These are phyloP conservation scores for Takifugu bimaculatus DNA, from an alignment of 2,113 vertebrate species.

Conservation along the genomic window DNA sequence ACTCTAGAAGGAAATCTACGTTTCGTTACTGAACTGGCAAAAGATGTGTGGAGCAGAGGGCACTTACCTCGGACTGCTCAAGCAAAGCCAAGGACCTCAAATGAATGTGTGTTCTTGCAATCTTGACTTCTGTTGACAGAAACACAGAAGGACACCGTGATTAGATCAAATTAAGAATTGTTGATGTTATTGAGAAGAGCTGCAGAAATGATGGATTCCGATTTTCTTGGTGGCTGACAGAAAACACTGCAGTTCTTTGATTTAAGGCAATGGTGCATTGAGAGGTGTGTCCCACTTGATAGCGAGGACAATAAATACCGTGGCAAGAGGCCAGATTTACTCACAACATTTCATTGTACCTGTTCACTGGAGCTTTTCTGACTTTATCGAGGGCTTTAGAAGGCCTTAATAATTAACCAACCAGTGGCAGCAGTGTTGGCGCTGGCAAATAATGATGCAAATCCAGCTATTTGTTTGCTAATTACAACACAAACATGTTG, in stretches of 20 bases:
- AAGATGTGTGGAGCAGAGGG: constrained; percentile 6
- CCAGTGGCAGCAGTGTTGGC: constrained; percentile 16
- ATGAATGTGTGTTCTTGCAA: constrained; percentile 39
- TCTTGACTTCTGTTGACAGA: constrained; percentile 60
- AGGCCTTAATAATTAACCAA: constrained; percentile 28
- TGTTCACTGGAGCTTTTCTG: neutral
- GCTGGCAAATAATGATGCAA: constrained; percentile 6
- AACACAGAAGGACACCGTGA: constrained; percentile 10
- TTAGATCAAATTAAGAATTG: neutral
- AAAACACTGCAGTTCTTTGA: neutral
- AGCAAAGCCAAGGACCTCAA: constrained; percentile 60
- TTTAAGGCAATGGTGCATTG: neutral
- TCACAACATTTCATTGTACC: neutral
- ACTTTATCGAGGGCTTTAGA: constrained; percentile 6
- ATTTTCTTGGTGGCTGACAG: too few relatives aligned
- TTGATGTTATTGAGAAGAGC: too few relatives aligned
- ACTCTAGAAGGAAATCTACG: constrained; percentile 1
- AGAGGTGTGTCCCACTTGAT: neutral
- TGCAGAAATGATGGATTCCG: too few relatives aligned
- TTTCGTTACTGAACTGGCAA: constrained; percentile 3
- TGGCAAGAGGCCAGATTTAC: neutral
- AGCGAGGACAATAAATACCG: neutral
- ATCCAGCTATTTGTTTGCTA: constrained; percentile 14
- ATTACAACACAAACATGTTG: neutral
- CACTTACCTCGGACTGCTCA: constrained; percentile 69